Evolutionary conservation across 2,113 vertebrate species (phyloP).

Genomic region (Delphinus delphis): DNA sequence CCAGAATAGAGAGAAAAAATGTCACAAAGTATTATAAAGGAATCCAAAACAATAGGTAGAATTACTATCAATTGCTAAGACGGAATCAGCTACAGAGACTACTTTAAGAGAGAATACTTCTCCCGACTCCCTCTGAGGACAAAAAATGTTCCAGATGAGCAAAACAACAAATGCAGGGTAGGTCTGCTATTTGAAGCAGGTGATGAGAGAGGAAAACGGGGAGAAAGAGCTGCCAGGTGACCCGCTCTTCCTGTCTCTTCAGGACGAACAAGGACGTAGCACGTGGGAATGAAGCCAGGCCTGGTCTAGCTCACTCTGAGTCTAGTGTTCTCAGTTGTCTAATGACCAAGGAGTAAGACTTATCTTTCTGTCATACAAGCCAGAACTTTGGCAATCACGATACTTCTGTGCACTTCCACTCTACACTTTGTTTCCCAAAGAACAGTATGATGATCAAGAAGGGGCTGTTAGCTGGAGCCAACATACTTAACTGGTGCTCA

Average conservation of each 20-base stretch:
- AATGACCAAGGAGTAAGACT: background rate
- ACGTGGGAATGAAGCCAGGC: background rate
- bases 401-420: background rate
- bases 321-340: background rate
- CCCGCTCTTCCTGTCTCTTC: background rate
- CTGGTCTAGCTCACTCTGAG: background rate
- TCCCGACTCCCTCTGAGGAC: background rate
- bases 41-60: background rate
- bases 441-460: background rate
- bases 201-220: rapidly evolving
- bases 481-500: background rate
- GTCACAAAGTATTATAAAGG: background rate
- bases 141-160: too few relatives aligned
- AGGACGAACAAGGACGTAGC: rapidly evolving
- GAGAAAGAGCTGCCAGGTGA: rapidly evolving
- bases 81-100: background rate
- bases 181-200: background rate
- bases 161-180: background rate
- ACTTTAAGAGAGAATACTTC: background rate
- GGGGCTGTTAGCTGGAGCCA: background rate
- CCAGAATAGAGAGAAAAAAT: background rate
- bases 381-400: background rate
- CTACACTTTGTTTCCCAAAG: background rate
- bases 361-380: background rate
- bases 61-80: rapidly evolving